A percentile compares a stretch with the other conserved stretches of the same genome.
Conservation (phyloP, 2,113 vertebrate species). For the Hippolais icterina region DNA sequence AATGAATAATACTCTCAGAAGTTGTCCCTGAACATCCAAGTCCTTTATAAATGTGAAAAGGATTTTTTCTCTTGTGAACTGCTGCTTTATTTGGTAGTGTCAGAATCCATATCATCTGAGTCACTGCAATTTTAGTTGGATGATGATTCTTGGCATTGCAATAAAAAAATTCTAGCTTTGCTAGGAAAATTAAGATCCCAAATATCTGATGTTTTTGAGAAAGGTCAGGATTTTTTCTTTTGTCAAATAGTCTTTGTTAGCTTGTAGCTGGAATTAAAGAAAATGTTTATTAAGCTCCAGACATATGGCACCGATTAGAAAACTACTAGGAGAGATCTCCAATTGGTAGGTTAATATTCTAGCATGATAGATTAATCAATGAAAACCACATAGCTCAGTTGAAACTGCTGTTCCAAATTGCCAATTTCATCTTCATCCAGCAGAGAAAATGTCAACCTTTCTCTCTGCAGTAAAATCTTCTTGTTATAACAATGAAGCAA, state of each 20-base stretch:
- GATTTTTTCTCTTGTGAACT: background rate
- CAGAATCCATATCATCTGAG: background rate
- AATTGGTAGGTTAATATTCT: conserved; percentile 70
- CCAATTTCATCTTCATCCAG: conserved; percentile 75
- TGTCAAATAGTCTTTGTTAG: background rate
- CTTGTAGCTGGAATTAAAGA: conserved; percentile 32
- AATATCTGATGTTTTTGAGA: background rate
- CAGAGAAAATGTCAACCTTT: conserved; percentile 75
- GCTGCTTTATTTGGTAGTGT: background rate
- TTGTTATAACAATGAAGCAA: conserved; percentile 72
- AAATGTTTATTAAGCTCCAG: conserved; percentile 53
- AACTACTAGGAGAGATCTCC: background rate
- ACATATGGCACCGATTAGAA: conserved; percentile 61
- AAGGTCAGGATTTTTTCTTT: conserved; percentile 8
- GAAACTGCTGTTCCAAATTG: conserved; percentile 69
- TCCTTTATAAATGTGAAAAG: background rate
- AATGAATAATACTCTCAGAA: background rate
- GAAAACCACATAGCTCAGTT: conserved; percentile 71
- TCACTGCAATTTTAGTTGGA: background rate
- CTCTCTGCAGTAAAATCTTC: conserved; percentile 65
- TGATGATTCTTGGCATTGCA: background rate
- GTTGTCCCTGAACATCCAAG: background rate
- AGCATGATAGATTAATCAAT: conserved; percentile 70
- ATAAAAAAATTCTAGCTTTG: background rate
- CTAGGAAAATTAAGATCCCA: background rate